Conservation (phyloP, 2,113 vertebrate species). For the Sciurus niger region DNA sequence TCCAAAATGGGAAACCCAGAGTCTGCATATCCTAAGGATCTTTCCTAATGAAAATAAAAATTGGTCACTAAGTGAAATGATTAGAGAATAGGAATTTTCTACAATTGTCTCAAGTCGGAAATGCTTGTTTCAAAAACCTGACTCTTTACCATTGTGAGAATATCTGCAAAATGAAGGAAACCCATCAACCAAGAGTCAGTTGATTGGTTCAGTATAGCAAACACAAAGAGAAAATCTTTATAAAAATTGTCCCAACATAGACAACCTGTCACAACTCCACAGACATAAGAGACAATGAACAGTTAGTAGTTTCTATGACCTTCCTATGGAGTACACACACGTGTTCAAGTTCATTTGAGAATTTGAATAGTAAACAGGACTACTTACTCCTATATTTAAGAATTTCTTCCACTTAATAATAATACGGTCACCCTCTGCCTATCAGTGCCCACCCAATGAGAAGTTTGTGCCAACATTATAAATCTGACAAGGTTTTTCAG, state of each 20-base stretch:
- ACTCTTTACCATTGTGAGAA: background rate
- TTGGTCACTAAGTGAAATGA: background rate
- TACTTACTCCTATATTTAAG: background rate
- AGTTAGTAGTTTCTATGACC: background rate
- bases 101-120: background rate
- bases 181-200: background rate
- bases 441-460: background rate
- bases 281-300: background rate
- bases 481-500: background rate
- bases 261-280: background rate
- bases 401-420: background rate
- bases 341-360: background rate
- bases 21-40: background rate
- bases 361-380: background rate
- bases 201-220: background rate
- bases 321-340: background rate
- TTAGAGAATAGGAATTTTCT: background rate
- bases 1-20: background rate
- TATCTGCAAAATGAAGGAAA: background rate
- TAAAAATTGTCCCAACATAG: background rate
- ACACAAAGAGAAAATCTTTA: background rate
- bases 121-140: background rate
- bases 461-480: background rate
- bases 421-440: background rate
- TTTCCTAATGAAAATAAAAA: conserved; percentile 20